Evolutionary conservation across 1,140 invertebrate genomes (phyloP).

Genomic region (Leptonema lineaticorne): DNA sequence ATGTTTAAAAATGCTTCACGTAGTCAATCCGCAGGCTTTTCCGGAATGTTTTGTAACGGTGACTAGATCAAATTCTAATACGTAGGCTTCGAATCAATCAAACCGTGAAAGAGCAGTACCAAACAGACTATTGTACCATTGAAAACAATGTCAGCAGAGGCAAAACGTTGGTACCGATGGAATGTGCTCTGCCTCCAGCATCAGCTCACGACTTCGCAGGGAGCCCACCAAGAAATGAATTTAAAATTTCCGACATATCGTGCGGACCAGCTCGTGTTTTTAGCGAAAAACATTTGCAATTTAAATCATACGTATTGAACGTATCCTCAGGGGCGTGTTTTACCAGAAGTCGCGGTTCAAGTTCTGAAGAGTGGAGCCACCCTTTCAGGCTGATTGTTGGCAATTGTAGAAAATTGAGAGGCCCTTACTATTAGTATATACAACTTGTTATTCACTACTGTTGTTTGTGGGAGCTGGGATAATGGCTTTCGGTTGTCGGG

Average conservation of each 20-base stretch:
- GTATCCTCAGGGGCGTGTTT: conserved; percentile 23
- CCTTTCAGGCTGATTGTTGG: conserved; percentile 25
- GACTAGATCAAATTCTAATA: conserved; percentile 25
- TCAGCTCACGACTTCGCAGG: conserved; percentile 27
- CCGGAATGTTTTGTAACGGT: not conserved
- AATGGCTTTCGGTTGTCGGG: conserved; percentile 19
- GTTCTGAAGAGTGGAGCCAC: not conserved
- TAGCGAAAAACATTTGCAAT: conserved; percentile 39
- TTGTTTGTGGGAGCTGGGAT: not conserved
- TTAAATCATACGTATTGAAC: conserved; percentile 39
- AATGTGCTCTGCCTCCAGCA: conserved; percentile 36
- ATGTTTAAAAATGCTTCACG: conserved; percentile 1
- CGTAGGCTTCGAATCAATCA: conserved; percentile 23
- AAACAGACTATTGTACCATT: conserved; percentile 20
- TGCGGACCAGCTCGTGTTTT: conserved; percentile 28
- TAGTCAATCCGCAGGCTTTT: not conserved
- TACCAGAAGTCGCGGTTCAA: conserved; percentile 32
- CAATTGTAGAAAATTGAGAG: conserved; percentile 37
- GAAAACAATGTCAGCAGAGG: conserved; percentile 39
- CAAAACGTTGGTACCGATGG: not conserved
- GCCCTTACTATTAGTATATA: not conserved
- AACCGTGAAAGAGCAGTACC: conserved; percentile 30
- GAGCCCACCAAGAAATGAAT: conserved; percentile 35
- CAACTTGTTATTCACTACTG: no score
- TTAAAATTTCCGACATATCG: conserved; percentile 30